Percentiles rank a stretch among this genome's conserved stretches.
Evolutionary conservation across 2,113 vertebrate genomes (phyloP).

Genomic region (Aegithalos caudatus): DNA sequence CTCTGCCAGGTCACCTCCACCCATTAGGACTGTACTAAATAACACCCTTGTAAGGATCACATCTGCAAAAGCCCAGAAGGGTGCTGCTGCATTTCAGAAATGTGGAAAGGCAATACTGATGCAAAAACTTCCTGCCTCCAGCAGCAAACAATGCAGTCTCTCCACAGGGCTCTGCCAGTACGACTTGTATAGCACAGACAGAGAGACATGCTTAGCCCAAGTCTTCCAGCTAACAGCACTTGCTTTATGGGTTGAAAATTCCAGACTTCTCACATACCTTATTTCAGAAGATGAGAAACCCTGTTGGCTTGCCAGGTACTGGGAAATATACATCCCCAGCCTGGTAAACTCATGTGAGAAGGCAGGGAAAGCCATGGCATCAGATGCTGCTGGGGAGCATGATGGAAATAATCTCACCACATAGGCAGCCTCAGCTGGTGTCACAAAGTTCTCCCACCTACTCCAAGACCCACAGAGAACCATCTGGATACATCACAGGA

Average conservation of each 20-base stretch:
- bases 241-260: background rate
- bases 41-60: background rate
- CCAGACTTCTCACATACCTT: background rate
- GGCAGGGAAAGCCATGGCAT: background rate
- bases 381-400: background rate
- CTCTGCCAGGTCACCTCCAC: background rate
- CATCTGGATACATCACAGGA: background rate
- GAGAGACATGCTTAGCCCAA: background rate
- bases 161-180: background rate
- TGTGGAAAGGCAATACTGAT: background rate
- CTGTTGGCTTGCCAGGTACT: background rate
- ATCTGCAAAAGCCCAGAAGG: background rate
- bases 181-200: rapidly evolving
- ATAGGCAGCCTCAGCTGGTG: background rate
- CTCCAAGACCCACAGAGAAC: background rate
- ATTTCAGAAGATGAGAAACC: background rate
- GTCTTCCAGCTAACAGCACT: background rate
- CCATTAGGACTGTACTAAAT: background rate
- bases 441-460: background rate
- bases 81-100: background rate
- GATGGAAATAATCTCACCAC: background rate
- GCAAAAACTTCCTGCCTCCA: background rate
- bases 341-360: background rate
- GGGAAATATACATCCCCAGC: background rate
- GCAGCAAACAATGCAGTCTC: background rate